These are phyloP conservation scores for Brachypterus glaber DNA, from an alignment of 2,888 invertebrate genomes.

Conservation along the genomic window DNA sequence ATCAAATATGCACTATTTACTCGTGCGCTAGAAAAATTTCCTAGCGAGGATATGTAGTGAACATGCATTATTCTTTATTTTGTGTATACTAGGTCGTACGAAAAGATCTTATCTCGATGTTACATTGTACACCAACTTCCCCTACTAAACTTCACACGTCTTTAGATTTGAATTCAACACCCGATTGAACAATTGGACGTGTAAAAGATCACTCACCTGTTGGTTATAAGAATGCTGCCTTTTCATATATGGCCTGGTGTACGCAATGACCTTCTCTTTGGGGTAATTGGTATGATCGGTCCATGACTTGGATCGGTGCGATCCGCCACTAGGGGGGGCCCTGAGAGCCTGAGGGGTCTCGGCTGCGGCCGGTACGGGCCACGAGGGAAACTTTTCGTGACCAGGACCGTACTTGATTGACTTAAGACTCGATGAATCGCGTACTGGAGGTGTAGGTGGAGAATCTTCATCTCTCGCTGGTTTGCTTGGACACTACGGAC, in stretches of 20 bases:
- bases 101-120: no score
- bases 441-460: slow-evolving; percentile 52
- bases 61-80: no score
- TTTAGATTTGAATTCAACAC: no score
- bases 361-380: slow-evolving; percentile 57
- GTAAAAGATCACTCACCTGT: slow-evolving; percentile 47
- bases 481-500: no score
- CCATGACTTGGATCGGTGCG: slow-evolving; percentile 60
- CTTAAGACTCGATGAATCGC: slow-evolving; percentile 59
- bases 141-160: no score
- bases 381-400: slow-evolving; percentile 66
- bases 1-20: no score
- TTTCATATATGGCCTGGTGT: slow-evolving; percentile 55
- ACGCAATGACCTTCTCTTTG: slow-evolving; percentile 54
- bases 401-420: slow-evolving; percentile 58
- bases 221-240: slow-evolving; percentile 50
- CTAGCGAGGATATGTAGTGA: no score
- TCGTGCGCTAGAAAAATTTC: no score
- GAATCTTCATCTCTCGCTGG: slow-evolving; percentile 43
- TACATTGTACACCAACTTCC: no score
- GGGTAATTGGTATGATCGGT: slow-evolving; percentile 62
- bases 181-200: no score
- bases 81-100: no score
- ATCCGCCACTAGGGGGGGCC: slow-evolving; percentile 44
- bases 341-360: slow-evolving; percentile 42